Evolutionary conservation across 1,140 invertebrate species (phyloP), one percentile per base, ranked within the genome.

Genomic region (Micrasema minimum): DNA sequence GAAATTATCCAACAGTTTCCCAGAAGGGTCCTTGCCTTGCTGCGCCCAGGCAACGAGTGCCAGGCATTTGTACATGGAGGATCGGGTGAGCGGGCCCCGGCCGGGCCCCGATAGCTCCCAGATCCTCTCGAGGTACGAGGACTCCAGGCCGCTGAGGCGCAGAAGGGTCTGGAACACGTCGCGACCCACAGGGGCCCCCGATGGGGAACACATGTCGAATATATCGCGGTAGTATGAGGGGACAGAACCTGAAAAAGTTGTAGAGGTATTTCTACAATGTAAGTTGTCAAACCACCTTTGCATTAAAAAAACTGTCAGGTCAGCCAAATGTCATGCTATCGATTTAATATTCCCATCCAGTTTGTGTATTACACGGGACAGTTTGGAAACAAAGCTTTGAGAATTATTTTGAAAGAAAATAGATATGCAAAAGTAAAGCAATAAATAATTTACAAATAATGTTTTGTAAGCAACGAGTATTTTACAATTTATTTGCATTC

Each of bases 11-110:
- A 91, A 79, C 1, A 91, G 78, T 79, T 90, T 91, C 22, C 89
- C 87, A 72, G 86, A 88, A 12, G 89, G 83, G 41, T 87, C 80
- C 79, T 90, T 91, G 26, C 90, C 90, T 79, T 91, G 89, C 75
- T 92, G 90, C 31, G 89, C 88, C 77, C 90, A 87, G 3, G 88
- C 90, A 48, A 90, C 85, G 16, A 91, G 80, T 1, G 90, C 90
- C 41, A 92, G 79, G 12, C 88, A 89, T 82, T 90, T 91, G 77
- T 90, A 92, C 6, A 89, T 76, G 75, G 82, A 84, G 48, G 83
- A 86, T 68, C 88, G 79, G 6, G 86, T 88, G 11, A 91, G 78
- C 66, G 84, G 83, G 14, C 88, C 88, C 68, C 86, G 83, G 51
- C 87, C 86, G 66, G 84, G 85, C 69, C 89, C 88, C 2, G 89